Percentiles rank a stretch among this genome's conserved stretches.
phyloP scores from a whole-genome alignment of 2,888 invertebrate species.

The Tiphia femorata region DNA sequence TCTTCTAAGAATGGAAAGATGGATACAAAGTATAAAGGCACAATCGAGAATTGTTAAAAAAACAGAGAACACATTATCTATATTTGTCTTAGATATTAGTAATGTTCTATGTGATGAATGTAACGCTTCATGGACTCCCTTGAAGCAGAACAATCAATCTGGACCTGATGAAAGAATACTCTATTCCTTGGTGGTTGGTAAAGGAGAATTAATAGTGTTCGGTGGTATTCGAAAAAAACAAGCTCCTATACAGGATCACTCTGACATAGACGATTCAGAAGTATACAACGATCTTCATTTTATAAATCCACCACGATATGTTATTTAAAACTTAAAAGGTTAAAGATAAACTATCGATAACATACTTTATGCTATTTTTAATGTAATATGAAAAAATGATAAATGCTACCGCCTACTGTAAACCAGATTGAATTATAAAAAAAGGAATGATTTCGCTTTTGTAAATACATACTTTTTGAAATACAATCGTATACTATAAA shows the following conservation, averaged over 20 bases:
- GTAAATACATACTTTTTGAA: not conserved
- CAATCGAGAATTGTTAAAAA: slow-evolving; percentile 72
- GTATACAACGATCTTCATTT: slow-evolving; percentile 67
- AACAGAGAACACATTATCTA: slow-evolving; percentile 79
- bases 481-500: not conserved
- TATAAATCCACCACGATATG: slow-evolving; percentile 63
- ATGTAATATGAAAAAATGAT: too few relatives aligned
- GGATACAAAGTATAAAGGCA: slow-evolving; percentile 66
- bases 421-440: not conserved
- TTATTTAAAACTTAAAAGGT: slow-evolving; percentile 60
- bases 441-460: not conserved
- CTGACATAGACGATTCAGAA: slow-evolving; percentile 60
- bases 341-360: too few relatives aligned
- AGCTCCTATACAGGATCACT: slow-evolving; percentile 70
- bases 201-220: slow-evolving; percentile 94
- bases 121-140: slow-evolving; percentile 79
- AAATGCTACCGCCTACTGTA: too few relatives aligned
- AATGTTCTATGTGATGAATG: slow-evolving; percentile 76
- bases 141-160: slow-evolving; percentile 76
- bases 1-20: slow-evolving; percentile 77
- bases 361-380: too few relatives aligned
- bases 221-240: slow-evolving; percentile 93
- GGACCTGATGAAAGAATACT: slow-evolving; percentile 91
- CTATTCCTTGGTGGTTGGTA: slow-evolving; percentile 89
- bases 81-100: slow-evolving; percentile 89